phyloP scores from a whole-genome alignment of 2,797 vertebrate species.

The Sebastes steindachneri region DNA sequence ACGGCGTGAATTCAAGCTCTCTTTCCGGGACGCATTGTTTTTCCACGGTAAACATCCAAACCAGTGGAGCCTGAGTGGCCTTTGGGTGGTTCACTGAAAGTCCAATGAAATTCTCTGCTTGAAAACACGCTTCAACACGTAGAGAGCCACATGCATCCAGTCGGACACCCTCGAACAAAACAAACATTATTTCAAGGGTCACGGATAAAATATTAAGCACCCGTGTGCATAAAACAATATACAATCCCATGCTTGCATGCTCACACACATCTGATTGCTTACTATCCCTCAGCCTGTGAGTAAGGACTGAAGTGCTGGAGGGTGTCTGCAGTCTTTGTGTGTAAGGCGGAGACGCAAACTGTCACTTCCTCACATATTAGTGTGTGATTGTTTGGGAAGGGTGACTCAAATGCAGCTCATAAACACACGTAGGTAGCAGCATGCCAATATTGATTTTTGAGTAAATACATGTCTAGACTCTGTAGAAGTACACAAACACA shows the following conservation, averaged over 20 bases:
- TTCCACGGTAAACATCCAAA: constrained; percentile 19
- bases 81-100: constrained; percentile 42
- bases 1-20: background rate
- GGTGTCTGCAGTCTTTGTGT: constrained; percentile 6
- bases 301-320: constrained; percentile 24
- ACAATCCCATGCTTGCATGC: background rate
- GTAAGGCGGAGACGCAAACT: background rate
- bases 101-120: constrained; percentile 12
- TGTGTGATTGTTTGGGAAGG: constrained; percentile 30
- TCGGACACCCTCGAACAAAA: background rate
- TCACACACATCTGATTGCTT: constrained; percentile 12
- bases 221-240: constrained; percentile 17
- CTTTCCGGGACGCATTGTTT: constrained; percentile 25
- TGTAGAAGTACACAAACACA: constrained; percentile 29
- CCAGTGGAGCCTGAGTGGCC: constrained; percentile 8
- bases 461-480: constrained; percentile 62
- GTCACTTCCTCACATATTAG: constrained; percentile 27
- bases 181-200: constrained; percentile 40
- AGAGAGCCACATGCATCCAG: background rate
- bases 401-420: constrained; percentile 40
- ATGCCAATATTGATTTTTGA: constrained; percentile 59
- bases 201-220: constrained; percentile 18
- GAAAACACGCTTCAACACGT: background rate
- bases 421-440: constrained; percentile 32
- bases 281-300: constrained; percentile 21